phyloP scores from a whole-genome alignment of 1,140 invertebrate genomes.

The Trichonephila clavata region DNA sequence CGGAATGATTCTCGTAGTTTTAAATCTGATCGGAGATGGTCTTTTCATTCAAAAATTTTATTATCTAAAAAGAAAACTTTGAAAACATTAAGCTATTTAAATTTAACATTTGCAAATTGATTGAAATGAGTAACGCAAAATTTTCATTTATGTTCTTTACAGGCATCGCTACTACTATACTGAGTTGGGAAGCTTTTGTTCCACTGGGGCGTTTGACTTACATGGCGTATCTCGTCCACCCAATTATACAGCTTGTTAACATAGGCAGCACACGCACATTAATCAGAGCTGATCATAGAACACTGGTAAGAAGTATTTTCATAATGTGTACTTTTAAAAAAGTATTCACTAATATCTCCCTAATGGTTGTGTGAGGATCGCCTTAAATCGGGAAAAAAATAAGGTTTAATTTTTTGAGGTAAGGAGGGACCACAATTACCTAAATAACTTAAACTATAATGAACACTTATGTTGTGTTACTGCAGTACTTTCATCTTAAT shows the following conservation, averaged over 20 bases:
- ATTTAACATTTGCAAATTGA: too few species aligned
- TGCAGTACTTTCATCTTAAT: too few species aligned
- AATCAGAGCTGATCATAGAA: slow-evolving; percentile 33
- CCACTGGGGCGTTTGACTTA: slow-evolving; percentile 76
- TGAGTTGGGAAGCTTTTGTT: slow-evolving; percentile 73
- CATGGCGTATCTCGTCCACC: slow-evolving; percentile 76
- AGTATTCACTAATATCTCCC: too few species aligned
- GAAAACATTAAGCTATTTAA: too few species aligned
- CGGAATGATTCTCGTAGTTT: too few species aligned
- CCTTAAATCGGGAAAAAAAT: neutral
- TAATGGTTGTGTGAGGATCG: neutral
- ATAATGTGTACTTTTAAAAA: neutral
- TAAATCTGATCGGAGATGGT: too few species aligned
- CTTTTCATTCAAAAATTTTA: too few species aligned
- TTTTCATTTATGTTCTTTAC: neutral
- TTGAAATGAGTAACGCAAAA: too few species aligned
- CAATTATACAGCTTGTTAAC: slow-evolving; percentile 68
- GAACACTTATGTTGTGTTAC: too few species aligned
- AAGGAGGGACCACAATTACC: neutral
- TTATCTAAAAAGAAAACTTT: too few species aligned
- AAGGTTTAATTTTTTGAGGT: neutral
- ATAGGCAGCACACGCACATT: slow-evolving; percentile 64
- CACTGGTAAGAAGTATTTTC: slow-evolving; percentile 22
- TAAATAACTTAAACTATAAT: neutral
- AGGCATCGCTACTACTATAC: slow-evolving; percentile 48